Conservation (phyloP, 2,113 vertebrate species). For the Connochaetes taurinus region DNA sequence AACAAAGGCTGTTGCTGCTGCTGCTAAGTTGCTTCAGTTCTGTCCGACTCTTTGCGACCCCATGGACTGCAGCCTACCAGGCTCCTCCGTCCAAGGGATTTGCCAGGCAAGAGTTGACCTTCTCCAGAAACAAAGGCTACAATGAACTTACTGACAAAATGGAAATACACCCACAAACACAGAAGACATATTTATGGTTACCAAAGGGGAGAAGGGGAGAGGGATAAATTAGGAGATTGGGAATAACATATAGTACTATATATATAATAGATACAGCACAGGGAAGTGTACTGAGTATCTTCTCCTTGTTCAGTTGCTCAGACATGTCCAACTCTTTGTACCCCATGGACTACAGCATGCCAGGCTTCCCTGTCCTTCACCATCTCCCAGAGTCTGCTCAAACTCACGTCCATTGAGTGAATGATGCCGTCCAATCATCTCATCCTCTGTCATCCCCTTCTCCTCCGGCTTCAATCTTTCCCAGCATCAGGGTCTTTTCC, state of each 20-base stretch:
- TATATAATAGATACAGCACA: not conserved
- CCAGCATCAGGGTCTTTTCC: not conserved
- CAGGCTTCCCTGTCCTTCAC: not conserved
- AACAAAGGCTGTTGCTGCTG: not conserved
- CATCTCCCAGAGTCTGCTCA: not conserved
- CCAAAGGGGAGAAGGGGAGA: not conserved
- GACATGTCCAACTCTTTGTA: not conserved
- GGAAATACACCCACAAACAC: not conserved
- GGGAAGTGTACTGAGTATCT: not conserved
- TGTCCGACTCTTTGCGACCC: too few species aligned
- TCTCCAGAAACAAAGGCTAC: not conserved
- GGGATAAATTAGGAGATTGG: not conserved
- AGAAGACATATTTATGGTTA: not conserved
- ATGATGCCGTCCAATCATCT: not conserved
- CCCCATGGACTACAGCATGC: not conserved
- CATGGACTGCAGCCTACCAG: too few species aligned
- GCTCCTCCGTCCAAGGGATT: rapidly evolving
- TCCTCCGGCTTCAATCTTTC: not conserved
- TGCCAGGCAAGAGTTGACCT: too few species aligned
- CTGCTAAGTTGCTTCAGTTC: too few species aligned
- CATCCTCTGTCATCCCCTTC: not conserved
- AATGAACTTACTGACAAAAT: not conserved
- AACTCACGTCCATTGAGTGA: not conserved
- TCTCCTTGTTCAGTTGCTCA: not conserved
- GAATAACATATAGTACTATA: not conserved